Conservation (phyloP, 2,888 invertebrate genomes). For the Harpagoxenus sublaevis region DNA sequence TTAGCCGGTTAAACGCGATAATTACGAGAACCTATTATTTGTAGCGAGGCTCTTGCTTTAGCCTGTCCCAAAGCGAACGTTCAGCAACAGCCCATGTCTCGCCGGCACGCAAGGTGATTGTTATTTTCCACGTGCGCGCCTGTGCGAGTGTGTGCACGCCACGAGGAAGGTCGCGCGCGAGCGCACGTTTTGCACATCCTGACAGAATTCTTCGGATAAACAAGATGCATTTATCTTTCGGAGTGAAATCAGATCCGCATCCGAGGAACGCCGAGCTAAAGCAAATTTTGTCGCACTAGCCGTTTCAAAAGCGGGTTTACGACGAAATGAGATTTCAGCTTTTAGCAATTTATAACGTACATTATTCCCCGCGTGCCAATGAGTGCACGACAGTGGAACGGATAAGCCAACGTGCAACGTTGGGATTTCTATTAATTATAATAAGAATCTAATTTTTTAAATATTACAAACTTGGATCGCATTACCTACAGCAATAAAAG, state of each 20-base stretch:
- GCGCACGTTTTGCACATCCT: neutral
- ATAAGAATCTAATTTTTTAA: slow-evolving; percentile 3
- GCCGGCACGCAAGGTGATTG: slow-evolving; percentile 48
- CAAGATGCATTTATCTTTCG: slow-evolving; percentile 43
- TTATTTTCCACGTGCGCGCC: slow-evolving; percentile 23
- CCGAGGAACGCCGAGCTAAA: neutral
- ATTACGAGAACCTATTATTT: slow-evolving; percentile 73
- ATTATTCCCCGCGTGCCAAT: neutral
- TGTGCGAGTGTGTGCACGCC: neutral
- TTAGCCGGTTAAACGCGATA: slow-evolving; percentile 69
- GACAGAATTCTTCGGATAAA: slow-evolving; percentile 41
- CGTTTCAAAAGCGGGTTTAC: slow-evolving; percentile 26
- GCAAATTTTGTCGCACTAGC: slow-evolving; percentile 5
- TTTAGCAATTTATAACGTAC: slow-evolving; percentile 2
- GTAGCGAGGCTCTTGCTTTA: slow-evolving; percentile 48
- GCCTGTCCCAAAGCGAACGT: slow-evolving; percentile 48
- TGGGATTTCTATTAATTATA: slow-evolving; percentile 10
- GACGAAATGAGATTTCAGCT: slow-evolving; percentile 16
- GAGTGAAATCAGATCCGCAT: neutral
- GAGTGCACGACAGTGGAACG: neutral
- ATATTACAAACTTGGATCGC: neutral
- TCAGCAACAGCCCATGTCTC: slow-evolving; percentile 24
- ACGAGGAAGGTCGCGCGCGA: neutral
- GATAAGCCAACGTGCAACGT: neutral
- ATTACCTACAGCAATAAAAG: neutral